Base-by-base conservation (phyloP, 2,888 invertebrate species). In the Tupiocoris notatus region DNA sequence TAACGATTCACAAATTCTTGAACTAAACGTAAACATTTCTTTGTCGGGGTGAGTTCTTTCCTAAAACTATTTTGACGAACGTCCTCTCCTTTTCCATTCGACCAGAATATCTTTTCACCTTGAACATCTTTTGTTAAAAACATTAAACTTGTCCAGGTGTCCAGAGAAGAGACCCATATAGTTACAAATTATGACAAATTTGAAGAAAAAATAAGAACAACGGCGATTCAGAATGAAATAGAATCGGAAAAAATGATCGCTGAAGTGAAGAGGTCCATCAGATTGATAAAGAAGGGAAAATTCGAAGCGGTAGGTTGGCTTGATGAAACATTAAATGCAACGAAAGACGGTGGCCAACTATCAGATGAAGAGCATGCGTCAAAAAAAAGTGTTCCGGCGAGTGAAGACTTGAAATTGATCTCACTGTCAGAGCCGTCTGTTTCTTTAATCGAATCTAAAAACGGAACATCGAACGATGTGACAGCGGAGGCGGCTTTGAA, bases 231-330 rank as follows among this genome's bases (percentile, higher is more conserved):
- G 12, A 39, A 67, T n/a, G 67, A 67, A 57, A 1, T 7, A 6
- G 56, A 67, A 16, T 57, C 67, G 9, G 22, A n/a, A 1, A 54
- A 56, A n/a, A 16, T 67, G 67, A 20, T 22, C n/a, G 57, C 67
- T 7, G 67, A 67, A 21, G 67, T 67, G 9, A 67, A 57, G 23
- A 67, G 67, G 22, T 67, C 67, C 1, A 12, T 67, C 54, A 67
- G 67, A 22, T 23, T 67, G 57, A 67, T 67, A 18, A 67, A 57
- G 21, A 67, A 67, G 16, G 67, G 67, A n/a, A 67, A 67, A 21
- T 67, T 54, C 57, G 67, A 67, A 18, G 67, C 57, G 12, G 57
- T 57, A 2, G 67, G 56, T 9, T 67, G 67, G 67, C 67, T 67
- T 12, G 56, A 56, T 20, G 21, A 16, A n/a, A 56, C 18, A 21